Evolutionary conservation across 2,888 invertebrate species (phyloP), one percentile per base, ranked within the genome.

Genomic region (Megalurothrips usitatus): DNA sequence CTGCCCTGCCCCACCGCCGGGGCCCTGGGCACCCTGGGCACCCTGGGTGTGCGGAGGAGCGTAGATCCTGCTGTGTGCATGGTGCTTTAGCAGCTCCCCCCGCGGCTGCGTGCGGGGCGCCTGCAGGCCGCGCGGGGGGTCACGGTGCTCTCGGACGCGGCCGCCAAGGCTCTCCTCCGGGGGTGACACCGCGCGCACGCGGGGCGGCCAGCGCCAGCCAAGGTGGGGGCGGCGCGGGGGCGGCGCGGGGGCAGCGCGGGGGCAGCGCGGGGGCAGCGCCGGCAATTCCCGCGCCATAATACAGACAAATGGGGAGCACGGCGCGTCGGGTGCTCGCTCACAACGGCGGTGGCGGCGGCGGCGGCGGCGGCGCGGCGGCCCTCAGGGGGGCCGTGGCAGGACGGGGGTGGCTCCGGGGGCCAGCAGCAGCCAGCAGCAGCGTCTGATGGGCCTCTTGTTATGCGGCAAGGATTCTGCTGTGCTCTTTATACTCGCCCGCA

Each of bases 231-330:
- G 52, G 58, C 23, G 23, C 34, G 52, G 52, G 52, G 52, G 58
- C 23, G 23, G 68, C 1, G 63, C n/a, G n/a, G 63, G 19, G 63
- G 63, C 8, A 1, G n/a, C 63, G 49, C 63, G n/a, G 63, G 6
- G 63, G 19, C n/a, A n/a, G 63, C 63, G 23, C 2, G 68, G 23
- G 11, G 68, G 68, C 26, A 23, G 68, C 26, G 68, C n/a, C 23
- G 68, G 68, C 68, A 68, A 68, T 68, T 68, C 68, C 68, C 23
- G 68, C 68, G 68, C 23, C 23, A 68, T 68, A 68, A 68, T 68
- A 23, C 68, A 68, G 68, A 68, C 68, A 68, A 68, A 68, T 68
- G 68, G 23, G 23, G 23, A 68, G 68, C 68, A n/a, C 23, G 68
- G 23, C 68, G 68, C 68, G 23, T 68, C 68, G 68, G 68, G 68